Evolutionary conservation across 2,888 invertebrate genomes (phyloP).

Genomic region (Linnaemya vulpina): DNA sequence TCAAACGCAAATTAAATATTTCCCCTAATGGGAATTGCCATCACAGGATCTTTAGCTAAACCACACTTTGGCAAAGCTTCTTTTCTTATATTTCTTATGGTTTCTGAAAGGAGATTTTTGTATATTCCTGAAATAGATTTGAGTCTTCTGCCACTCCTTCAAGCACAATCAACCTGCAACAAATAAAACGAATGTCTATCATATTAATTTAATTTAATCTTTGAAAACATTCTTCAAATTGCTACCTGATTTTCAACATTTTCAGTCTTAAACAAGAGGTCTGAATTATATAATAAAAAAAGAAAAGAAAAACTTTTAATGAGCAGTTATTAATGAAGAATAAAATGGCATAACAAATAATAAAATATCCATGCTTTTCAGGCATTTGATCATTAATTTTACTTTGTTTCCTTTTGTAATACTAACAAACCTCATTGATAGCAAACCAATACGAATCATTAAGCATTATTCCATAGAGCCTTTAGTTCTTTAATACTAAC

Average conservation of each 20-base stretch:
- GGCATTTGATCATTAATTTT: conserved; percentile 64
- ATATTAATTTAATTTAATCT: no score
- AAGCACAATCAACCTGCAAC: no score
- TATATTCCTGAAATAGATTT: no score
- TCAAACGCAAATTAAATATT: no score
- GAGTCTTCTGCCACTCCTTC: no score
- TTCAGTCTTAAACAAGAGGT: neutral
- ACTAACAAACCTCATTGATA: conserved; percentile 51
- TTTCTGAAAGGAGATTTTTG: no score
- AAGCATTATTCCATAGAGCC: conserved; percentile 19
- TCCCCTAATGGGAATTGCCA: no score
- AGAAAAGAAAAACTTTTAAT: neutral
- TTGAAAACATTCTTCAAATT: no score
- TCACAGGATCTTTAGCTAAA: no score
- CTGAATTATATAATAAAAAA: neutral
- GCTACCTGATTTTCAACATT: neutral
- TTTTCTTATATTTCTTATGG: no score
- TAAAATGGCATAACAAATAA: neutral
- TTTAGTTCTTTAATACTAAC: neutral
- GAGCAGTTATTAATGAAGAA: conserved; percentile 16
- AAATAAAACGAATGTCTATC: no score
- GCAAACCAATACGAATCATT: conserved; percentile 42
- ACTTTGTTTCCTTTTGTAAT: conserved; percentile 46
- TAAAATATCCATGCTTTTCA: conserved; percentile 38
- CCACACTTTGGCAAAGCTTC: no score